Base-by-base conservation (phyloP, 2,113 vertebrate species). In the Myiagra hebetior region DNA sequence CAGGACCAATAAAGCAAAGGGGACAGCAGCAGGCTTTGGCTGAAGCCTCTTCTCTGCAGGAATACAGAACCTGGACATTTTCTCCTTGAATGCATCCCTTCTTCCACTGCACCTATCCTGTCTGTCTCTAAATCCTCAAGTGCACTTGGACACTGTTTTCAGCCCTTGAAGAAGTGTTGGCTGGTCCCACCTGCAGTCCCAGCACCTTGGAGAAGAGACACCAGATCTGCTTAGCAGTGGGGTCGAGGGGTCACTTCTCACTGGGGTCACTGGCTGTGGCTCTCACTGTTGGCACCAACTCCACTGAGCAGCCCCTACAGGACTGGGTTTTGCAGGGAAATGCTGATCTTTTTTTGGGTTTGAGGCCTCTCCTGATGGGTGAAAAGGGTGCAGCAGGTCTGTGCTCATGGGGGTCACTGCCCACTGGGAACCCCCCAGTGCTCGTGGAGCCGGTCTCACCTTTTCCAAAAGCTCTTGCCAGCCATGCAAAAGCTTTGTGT, bases 341-440 rank as follows among this genome's bases (percentile, higher is more conserved):
- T 33, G 6, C 4, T 87, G 10, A 19, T 59, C 3, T 24, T 47
- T 3, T 67, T 67, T 59, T 27, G 37, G 52, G 8, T 20, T 76
- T 90, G 44, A 90, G 62, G 12, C 46, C 4, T 64, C 49, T 72
- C 11, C n/a, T 83, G 53, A 10, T 9, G 27, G 31, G 7, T 74
- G 31, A 5, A 62, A 70, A 16, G 13, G 49, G 39, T 73, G 20
- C 15, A 37, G 10, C 0, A 6, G 31, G 13, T 41, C n/a, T 76
- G 35, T 76, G 22, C 11, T 67, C 33, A 3, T 30, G 27, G 37
- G 13, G 20, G 15, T 63, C 56, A 22, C 35, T 72, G 44, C 15
- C 18, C 0, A 0, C 41, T 78, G 39, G 22, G 30, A 89, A 30
- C 5, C 6, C 7, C 30, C 23, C 37, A 46, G 24, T 19, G 62